A percentile compares a stretch with the other conserved stretches of the same genome.
These are phyloP conservation scores for Platycnemis pennipes DNA, from an alignment of 2,888 invertebrate species.

Conservation along the genomic window DNA sequence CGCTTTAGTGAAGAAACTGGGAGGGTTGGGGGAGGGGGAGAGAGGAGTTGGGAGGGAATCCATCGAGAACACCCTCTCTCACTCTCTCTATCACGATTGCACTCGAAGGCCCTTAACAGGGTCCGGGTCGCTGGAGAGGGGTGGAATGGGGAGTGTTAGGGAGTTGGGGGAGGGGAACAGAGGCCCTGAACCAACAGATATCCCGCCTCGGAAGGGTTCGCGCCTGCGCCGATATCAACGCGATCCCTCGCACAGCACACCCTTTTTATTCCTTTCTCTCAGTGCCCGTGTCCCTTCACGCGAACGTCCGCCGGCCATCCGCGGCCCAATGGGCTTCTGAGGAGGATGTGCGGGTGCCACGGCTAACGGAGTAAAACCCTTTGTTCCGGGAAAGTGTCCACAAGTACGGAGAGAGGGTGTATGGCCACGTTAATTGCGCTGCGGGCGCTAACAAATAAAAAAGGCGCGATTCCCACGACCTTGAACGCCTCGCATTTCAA, in stretches of 20 bases:
- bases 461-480: no score
- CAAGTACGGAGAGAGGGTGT: not conserved
- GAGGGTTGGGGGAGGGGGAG: not conserved
- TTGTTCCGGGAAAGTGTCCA: not conserved
- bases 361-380: not conserved
- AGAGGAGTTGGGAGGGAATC: not conserved
- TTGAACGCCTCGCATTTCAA: no score
- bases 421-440: not conserved
- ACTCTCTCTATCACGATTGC: not conserved
- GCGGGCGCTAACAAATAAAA: no score
- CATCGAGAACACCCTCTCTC: not conserved
- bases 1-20: not conserved
- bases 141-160: not conserved
- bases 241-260: no score
- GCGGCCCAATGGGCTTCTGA: not conserved
- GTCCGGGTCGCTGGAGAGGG: not conserved
- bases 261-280: not conserved
- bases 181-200: not conserved
- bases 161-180: not conserved
- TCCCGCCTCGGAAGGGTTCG: not conserved
- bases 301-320: not conserved
- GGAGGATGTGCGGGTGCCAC: not conserved
- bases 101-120: constrained; percentile 6
- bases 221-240: constrained; percentile 46
- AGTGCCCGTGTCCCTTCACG: not conserved